Percentiles rank a stretch among this genome's conserved stretches.
phyloP scores from a whole-genome alignment of 2,113 vertebrate species.

The Oreochromis spilurus region DNA sequence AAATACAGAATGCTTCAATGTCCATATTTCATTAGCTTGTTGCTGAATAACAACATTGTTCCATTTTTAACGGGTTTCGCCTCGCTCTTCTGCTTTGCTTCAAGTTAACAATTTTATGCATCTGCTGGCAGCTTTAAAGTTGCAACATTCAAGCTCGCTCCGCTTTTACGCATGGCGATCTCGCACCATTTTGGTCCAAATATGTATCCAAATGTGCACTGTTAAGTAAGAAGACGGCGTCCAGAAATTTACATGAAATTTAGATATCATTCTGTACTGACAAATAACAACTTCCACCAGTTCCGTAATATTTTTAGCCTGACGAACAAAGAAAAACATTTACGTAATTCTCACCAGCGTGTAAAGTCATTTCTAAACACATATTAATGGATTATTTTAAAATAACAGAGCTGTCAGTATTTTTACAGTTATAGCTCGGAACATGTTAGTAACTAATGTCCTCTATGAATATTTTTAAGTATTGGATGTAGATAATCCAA shows the following conservation, averaged over 20 bases:
- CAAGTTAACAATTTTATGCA: background rate
- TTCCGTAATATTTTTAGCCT: background rate
- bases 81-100: background rate
- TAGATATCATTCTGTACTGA: background rate
- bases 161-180: conserved; percentile 46
- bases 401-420: background rate
- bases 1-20: background rate
- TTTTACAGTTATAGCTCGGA: background rate
- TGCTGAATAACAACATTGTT: background rate
- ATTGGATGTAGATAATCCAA: background rate
- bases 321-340: background rate
- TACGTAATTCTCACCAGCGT: background rate
- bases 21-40: background rate
- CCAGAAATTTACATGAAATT: background rate
- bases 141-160: background rate
- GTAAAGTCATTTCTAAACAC: background rate
- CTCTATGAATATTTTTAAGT: background rate
- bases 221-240: background rate
- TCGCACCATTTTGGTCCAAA: background rate
- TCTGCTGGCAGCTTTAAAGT: background rate
- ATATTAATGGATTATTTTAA: background rate
- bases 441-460: background rate
- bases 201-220: background rate
- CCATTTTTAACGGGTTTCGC: background rate
- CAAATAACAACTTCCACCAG: background rate